phyloP scores from a whole-genome alignment of 2,113 vertebrate genomes.

The Meleagris gallopavo region DNA sequence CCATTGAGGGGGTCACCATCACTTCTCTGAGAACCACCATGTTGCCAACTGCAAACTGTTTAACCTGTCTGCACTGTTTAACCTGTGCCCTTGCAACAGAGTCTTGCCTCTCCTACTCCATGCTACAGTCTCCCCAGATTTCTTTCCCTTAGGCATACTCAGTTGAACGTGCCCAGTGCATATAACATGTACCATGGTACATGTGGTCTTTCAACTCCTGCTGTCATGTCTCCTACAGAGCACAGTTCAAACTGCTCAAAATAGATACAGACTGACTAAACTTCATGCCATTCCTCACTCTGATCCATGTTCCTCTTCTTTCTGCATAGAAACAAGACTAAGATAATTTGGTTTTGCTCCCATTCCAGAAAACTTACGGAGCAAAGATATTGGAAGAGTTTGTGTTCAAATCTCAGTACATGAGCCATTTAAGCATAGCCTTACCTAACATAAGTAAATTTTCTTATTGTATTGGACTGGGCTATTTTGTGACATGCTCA shows the following conservation, averaged over 20 bases:
- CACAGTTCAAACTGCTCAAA: background rate
- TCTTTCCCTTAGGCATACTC: background rate
- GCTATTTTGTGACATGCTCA: background rate
- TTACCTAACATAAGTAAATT: background rate
- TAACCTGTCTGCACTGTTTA: no score
- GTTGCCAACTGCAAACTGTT: background rate
- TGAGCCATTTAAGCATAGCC: background rate
- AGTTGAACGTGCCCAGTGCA: background rate
- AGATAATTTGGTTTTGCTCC: background rate
- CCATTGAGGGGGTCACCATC: background rate
- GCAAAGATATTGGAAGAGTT: no score
- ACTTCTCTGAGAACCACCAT: fast-evolving
- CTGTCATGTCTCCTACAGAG: background rate
- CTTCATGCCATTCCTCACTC: background rate
- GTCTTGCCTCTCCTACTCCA: background rate
- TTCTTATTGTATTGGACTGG: background rate
- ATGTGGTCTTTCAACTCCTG: background rate
- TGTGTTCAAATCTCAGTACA: background rate
- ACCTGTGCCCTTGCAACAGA: background rate
- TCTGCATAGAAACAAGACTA: background rate
- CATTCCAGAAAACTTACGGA: background rate
- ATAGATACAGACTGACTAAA: background rate
- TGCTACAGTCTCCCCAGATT: background rate
- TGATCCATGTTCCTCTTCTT: background rate
- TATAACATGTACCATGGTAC: background rate